Evolutionary conservation across 2,888 invertebrate species (phyloP).

Genomic region (Drepanosiphum platanoidis): DNA sequence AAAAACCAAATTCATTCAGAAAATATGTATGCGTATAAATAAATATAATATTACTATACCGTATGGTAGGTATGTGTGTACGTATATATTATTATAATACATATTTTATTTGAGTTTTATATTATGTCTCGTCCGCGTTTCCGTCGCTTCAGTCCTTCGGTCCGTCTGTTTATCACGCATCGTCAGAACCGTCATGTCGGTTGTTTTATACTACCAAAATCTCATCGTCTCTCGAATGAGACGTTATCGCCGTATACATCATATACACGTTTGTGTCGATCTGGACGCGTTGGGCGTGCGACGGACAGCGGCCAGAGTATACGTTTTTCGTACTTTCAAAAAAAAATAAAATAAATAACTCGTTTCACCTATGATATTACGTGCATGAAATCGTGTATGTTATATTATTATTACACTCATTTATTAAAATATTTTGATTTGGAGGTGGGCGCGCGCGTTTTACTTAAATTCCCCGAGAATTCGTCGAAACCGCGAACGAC

Average conservation of each 20-base stretch:
- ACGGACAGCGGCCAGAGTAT: not conserved
- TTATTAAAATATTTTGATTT: not conserved
- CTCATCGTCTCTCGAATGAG: not conserved
- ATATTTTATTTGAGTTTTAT: too few species aligned
- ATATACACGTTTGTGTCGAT: not conserved
- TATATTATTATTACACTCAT: too few species aligned
- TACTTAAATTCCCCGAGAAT: slow-evolving; percentile 7
- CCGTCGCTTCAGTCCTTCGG: not conserved
- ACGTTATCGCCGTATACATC: not conserved
- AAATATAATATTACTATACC: not conserved
- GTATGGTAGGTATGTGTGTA: not conserved
- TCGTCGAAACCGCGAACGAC: not conserved
- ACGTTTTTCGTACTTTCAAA: not conserved
- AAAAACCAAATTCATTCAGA: slow-evolving; percentile 38
- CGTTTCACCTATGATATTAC: not conserved
- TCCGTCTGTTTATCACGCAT: not conserved
- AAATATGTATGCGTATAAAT: not conserved
- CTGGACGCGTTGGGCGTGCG: not conserved
- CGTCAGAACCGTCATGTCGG: not conserved
- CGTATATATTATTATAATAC: too few species aligned
- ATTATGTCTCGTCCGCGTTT: not conserved
- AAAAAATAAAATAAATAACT: slow-evolving; percentile 3
- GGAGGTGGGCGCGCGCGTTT: slow-evolving; percentile 25
- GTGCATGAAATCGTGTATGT: not conserved
- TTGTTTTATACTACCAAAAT: not conserved